These are phyloP conservation scores for Pseudococcus viburni DNA, from an alignment of 2,888 invertebrate genomes.

Conservation along the genomic window DNA sequence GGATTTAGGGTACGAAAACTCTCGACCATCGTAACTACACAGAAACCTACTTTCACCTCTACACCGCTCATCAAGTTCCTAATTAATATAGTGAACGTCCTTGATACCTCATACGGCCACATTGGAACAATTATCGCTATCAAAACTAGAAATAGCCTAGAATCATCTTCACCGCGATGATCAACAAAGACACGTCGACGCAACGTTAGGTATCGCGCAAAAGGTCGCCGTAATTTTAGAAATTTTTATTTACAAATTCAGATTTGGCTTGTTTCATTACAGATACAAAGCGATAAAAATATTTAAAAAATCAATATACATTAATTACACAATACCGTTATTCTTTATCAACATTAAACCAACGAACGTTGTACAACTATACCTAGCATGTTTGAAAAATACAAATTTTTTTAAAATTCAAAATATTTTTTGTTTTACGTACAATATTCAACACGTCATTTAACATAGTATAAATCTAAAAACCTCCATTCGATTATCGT, in stretches of 20 bases:
- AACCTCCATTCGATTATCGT: slow-evolving; percentile 46
- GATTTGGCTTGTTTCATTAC: slow-evolving; percentile 44
- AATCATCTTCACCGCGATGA: neutral
- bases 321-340: slow-evolving; percentile 45
- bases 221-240: neutral
- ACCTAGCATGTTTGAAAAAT: slow-evolving; percentile 4
- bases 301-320: slow-evolving; percentile 48
- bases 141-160: neutral
- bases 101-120: neutral
- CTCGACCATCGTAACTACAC: neutral
- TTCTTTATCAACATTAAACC: slow-evolving; percentile 37
- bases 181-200: neutral
- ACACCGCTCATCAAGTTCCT: neutral
- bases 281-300: slow-evolving; percentile 45
- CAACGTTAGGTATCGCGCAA: no score
- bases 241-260: slow-evolving; percentile 48
- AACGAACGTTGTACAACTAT: slow-evolving; percentile 27
- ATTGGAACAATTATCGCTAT: slow-evolving; percentile 14
- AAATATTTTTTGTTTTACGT: slow-evolving; percentile 32
- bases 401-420: slow-evolving; percentile 17
- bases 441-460: slow-evolving; percentile 48
- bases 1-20: neutral
- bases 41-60: slow-evolving; percentile 29
- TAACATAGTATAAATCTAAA: slow-evolving; percentile 41
- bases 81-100: slow-evolving; percentile 21